These are phyloP conservation scores for Uropsilus gracilis DNA, from an alignment of 2,113 vertebrate genomes.

Conservation along the genomic window DNA sequence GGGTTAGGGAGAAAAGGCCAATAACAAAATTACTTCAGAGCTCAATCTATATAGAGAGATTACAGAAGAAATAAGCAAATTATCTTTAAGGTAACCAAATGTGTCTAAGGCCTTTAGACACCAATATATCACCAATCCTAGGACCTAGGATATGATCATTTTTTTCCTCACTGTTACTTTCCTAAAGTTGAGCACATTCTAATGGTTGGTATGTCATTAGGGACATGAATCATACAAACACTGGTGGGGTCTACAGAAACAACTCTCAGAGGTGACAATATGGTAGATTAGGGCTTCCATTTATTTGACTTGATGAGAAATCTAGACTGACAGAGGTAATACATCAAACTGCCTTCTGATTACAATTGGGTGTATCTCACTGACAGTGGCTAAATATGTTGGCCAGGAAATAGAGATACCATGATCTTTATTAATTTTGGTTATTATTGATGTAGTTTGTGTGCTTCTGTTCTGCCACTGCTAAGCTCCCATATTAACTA, in stretches of 20 bases:
- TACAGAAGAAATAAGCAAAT: not conserved
- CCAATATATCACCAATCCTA: not conserved
- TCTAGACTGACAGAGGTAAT: not conserved
- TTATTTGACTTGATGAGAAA: not conserved
- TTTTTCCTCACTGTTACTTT: not conserved
- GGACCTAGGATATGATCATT: not conserved
- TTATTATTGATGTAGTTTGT: not conserved
- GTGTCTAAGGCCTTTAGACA: not conserved
- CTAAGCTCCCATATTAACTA: not conserved
- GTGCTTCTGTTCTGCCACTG: not conserved
- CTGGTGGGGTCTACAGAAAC: not conserved
- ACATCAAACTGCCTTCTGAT: not conserved
- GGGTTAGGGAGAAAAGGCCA: not conserved
- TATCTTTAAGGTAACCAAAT: not conserved
- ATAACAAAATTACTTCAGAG: not conserved
- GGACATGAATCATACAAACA: not conserved
- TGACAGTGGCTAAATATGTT: not conserved
- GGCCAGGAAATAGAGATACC: not conserved
- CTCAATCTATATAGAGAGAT: not conserved
- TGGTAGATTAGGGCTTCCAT: not conserved
- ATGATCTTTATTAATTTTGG: not conserved
- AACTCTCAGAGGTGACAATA: not conserved
- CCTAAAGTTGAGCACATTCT: not conserved
- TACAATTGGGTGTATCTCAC: not conserved
- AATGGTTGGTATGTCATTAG: not conserved